Conservation (phyloP, 2,113 vertebrate genomes). For the Orcinus orca region DNA sequence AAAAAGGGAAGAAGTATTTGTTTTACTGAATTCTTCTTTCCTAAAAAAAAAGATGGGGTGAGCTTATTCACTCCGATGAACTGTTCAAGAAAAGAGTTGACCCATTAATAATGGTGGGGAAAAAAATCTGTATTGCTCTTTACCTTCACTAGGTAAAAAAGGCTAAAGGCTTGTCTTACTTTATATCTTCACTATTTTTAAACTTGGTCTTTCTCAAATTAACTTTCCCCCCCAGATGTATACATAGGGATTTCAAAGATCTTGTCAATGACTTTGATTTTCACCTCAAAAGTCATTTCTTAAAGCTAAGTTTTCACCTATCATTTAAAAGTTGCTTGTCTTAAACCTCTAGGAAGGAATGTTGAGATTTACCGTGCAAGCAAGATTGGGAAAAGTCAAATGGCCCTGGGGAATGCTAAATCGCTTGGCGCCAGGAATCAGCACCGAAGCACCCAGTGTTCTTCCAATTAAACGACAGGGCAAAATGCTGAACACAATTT, state of each 20-base stretch:
- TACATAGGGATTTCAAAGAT: not conserved
- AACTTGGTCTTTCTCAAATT: not conserved
- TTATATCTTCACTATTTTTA: not conserved
- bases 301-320: not conserved
- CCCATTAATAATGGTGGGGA: not conserved
- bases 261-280: not conserved
- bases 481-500: not conserved
- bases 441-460: not conserved
- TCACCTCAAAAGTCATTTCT: not conserved
- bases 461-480: not conserved
- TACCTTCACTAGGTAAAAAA: not conserved
- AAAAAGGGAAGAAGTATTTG: not conserved
- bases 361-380: not conserved
- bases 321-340: not conserved
- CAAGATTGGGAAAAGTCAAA: not conserved
- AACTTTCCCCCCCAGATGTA: not conserved
- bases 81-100: not conserved
- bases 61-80: not conserved
- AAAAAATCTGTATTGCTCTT: not conserved
- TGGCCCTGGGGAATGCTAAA: not conserved
- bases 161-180: not conserved
- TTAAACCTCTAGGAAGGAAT: not conserved
- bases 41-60: not conserved
- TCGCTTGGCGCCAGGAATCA: not conserved
- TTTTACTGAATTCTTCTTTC: constrained; percentile 21